phyloP scores from a whole-genome alignment of 2,797 vertebrate species.

The Esox lucius region DNA sequence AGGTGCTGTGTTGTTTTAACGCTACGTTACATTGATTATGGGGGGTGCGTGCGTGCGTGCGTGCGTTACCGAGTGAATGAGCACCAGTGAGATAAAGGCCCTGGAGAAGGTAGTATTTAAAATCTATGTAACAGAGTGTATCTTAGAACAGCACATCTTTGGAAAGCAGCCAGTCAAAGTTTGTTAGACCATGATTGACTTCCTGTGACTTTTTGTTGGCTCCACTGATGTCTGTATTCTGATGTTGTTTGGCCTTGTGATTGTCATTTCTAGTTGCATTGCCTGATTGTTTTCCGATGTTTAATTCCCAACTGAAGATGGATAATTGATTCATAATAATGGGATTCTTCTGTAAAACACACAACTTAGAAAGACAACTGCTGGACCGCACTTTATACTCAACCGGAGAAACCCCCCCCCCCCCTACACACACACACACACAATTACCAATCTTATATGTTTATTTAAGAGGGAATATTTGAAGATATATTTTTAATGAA shows the following conservation, averaged over 20 bases:
- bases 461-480: slow-evolving; percentile 48
- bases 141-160: not conserved
- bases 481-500: slow-evolving; percentile 43
- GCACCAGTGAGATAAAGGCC: slow-evolving; percentile 10
- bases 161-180: not conserved
- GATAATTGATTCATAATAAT: not conserved
- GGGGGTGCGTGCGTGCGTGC: not conserved
- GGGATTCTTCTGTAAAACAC: not conserved
- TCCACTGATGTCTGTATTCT: not conserved
- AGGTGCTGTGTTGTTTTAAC: not conserved
- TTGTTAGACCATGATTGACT: not conserved
- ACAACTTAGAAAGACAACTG: not conserved
- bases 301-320: not conserved
- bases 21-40: slow-evolving; percentile 6
- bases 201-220: not conserved
- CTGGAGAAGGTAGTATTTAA: not conserved
- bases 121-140: not conserved
- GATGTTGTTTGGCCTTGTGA: not conserved
- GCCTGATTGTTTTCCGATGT: not conserved
- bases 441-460: slow-evolving; percentile 20
- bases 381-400: slow-evolving; percentile 40
- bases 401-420: not conserved
- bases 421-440: no score
- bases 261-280: not conserved
- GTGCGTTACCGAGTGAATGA: not conserved